Base-by-base conservation (phyloP, 2,113 vertebrate genomes). In the Phyllopteryx taeniolatus region DNA sequence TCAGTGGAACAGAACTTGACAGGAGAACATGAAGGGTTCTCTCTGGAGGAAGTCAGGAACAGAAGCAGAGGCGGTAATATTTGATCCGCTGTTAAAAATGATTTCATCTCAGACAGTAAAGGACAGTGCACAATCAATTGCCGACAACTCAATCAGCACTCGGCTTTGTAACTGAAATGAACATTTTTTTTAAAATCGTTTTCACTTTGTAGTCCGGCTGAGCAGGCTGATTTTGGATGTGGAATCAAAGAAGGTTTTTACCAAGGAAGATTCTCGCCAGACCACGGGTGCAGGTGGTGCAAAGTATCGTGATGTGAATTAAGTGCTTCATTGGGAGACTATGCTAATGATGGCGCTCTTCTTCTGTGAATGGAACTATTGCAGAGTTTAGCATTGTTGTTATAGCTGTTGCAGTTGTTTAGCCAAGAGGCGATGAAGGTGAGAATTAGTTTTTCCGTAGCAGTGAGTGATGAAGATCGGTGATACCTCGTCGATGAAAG, bases 1-100 rank as follows among this genome's bases (percentile, higher is more conserved):
- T 87, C 84, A 82, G 69, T 64, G 86, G 80, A 85, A 91, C 86
- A 86, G 80, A 87, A 85, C 83, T 72, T 90, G 90, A 92, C 89
- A 91, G 72, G 79, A 86, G 82, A 85, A 84, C 81, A 80, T 76
- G 77, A 83, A 77, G 80, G 14, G 82, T 77, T 83, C 85, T 79
- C 89, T 73, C 46, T 77, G 79, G 89, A 88, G 51, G 65, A 68
- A 59, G 69, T 71, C 60, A 67, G 66, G 81, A 68, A 77, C 57
- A 67, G 49, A 76, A 82, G 77, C 67, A 83, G 65, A 71, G 14
- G 75, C 63, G 76, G 67, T 73, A 77, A 81, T 63, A 76, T 74
- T 77, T 83, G 63, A 83, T 63, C 63, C 17, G 57, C 33, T 74
- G 33, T 67, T 85, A n/a, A 57, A 60, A 68, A 70, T 73, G 67